Base-by-base conservation (phyloP, 1,140 invertebrate genomes). In the Sipha flava region DNA sequence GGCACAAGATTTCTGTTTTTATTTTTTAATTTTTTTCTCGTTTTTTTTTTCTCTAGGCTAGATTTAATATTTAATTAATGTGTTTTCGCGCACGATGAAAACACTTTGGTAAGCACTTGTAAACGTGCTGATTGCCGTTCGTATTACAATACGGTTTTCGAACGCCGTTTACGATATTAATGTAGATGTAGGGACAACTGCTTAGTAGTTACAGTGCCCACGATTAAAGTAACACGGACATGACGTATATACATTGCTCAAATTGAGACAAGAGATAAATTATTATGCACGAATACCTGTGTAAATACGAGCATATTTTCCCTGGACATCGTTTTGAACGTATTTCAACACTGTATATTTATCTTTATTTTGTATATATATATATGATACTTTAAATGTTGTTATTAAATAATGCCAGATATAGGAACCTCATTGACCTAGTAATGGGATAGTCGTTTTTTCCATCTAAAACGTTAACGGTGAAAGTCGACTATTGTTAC, bases 401-500 rank as follows among this genome's bases (percentile, higher is more conserved):
- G 66, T 70, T 70, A 70, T 47, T 47, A 47, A 47, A 70, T 70
- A 31, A 70, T 16, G 23, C 16, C 40, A 47, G 34, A 43, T 43
- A 66, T 43, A 66, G 43, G 52, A 77, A n/a, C 52, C 52, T 77
- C 37, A 43, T 59, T 77, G 73, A 77, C 73, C 73, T 40, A 77
- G 52, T 77, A 77, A 59, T 47, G 29, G 26, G 16, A 77, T 77
- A 43, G 52, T 77, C 16, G 52, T 59, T 77, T 77, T 73, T 77
- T 52, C 26, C 52, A n/a, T 77, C 52, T 40, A 57, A 77, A 59
- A 77, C 16, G 45, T 73, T 37, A 40, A 37, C 73, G 34, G 73
- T 77, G 73, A 77, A 77, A 77, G 73, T 77, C 23, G 23, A 45
- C 66, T 70, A 70, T 70, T 70, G 43, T 70, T 70, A 68, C 34